These are phyloP conservation scores for Incurvaria masculella DNA, from an alignment of 2,888 invertebrate species.

Conservation along the genomic window DNA sequence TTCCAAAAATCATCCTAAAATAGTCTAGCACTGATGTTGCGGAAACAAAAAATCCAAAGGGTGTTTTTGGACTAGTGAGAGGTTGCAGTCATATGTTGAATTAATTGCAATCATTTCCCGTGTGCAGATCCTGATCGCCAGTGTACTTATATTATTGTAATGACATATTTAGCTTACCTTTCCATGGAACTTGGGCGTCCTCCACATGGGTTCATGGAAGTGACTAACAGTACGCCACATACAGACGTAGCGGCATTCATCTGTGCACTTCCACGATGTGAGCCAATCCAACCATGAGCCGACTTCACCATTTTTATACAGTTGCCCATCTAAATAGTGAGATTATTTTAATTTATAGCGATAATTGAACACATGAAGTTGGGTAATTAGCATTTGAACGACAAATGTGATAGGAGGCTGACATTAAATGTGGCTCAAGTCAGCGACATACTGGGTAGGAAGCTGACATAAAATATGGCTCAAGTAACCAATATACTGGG, in stretches of 20 bases:
- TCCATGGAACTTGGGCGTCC: constrained; percentile 92
- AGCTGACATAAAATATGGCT: neutral
- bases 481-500: neutral
- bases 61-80: neutral
- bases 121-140: constrained; percentile 7
- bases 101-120: neutral
- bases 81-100: neutral
- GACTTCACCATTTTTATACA: no score
- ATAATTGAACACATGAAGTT: no score
- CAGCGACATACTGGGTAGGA: neutral
- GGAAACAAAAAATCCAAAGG: neutral
- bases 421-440: neutral
- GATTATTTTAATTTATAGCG: no score
- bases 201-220: constrained; percentile 64
- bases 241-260: constrained; percentile 87
- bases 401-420: neutral
- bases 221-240: constrained; percentile 91
- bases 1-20: no score
- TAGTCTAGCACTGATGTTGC: neutral
- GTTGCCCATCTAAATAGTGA: no score
- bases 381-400: neutral
- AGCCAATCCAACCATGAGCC: constrained; percentile 21
- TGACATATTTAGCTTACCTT: constrained; percentile 59
- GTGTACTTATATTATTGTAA: constrained; percentile 9
- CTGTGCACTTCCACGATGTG: constrained; percentile 75